A percentile compares a stretch with the other conserved stretches of the same genome.
Conservation (phyloP, 2,797 vertebrate species). For the Pangasius djambal region DNA sequence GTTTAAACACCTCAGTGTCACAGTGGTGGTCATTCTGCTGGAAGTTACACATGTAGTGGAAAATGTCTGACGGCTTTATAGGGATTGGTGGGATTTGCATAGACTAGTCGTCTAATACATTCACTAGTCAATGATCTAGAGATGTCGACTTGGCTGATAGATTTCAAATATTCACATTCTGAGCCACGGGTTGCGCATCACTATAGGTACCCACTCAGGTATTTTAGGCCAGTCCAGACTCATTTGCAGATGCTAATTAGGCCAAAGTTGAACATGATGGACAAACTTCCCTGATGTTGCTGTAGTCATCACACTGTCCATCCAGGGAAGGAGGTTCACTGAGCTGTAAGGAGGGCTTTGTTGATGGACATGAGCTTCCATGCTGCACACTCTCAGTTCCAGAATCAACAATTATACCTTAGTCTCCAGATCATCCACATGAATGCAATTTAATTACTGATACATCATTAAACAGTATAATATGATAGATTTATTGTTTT, state of each 20-base stretch:
- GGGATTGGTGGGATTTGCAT: not conserved
- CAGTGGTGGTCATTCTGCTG: not conserved
- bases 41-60: not conserved
- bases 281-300: not conserved
- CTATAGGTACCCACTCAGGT: not conserved
- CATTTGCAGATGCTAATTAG: too few species aligned
- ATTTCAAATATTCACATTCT: not conserved
- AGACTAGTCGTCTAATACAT: too few species aligned
- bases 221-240: not conserved
- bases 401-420: not conserved
- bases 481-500: not conserved
- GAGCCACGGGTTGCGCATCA: not conserved
- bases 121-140: not conserved
- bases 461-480: not conserved
- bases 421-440: not conserved
- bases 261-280: not conserved
- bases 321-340: not conserved
- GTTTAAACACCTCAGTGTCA: not conserved
- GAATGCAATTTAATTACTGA: not conserved
- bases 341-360: not conserved
- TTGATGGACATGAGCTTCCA: not conserved
- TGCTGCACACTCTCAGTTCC: not conserved
- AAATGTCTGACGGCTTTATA: not conserved
- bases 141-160: not conserved
- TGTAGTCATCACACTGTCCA: not conserved